Base-by-base conservation (phyloP, 2,797 vertebrate species). In the Fundulus diaphanus region DNA sequence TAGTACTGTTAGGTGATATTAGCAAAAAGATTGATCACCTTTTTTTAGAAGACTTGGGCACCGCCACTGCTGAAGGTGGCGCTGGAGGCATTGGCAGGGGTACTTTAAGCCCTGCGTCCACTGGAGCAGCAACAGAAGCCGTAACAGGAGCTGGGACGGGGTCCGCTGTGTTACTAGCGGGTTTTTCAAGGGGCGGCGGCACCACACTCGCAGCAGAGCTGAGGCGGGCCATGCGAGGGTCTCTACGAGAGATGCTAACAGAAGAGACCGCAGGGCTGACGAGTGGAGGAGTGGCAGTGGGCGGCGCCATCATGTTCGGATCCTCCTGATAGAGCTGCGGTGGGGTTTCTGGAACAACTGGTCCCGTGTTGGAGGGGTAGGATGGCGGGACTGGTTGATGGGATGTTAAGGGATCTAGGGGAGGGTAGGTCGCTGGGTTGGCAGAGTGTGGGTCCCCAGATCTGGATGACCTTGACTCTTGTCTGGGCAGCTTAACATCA, bases 181-280 rank as follows among this genome's bases (percentile, higher is more conserved):
- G 61, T 56, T 92, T 90, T 37, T 95, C 95, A 40, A 87, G 83
- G 40, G 85, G 37, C 13, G 83, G 59, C 68, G 81, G 72, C 54
- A 82, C 69, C 9, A 92, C 74, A 0, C 77, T 82, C 0, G 86
- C 81, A 3, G 85, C 83, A 0, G 93, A 88, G 27, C 90, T 80
- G 52, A 95, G 94, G 73, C 96, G 87, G 7, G 96, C 97, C 59
- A 96, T 98, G 75, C 98, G 95, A 0, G 98, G 98, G 86, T 99
- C 98, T 80, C 97, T 94, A 77, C 98, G 97, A 5, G 96, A 97
- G 88, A 97, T 96, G 0, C 94, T 98, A 48, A 98, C 97, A 0
- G 97, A 98, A 18, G 94, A 96, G 56, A 96, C 89, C 0, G 94
- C 79, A 0, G 94, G 90, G 11, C 73, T 51, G 42, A 92, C 61